Evolutionary conservation across 2,797 vertebrate species (phyloP).

Genomic region (Enteromius viviparus): DNA sequence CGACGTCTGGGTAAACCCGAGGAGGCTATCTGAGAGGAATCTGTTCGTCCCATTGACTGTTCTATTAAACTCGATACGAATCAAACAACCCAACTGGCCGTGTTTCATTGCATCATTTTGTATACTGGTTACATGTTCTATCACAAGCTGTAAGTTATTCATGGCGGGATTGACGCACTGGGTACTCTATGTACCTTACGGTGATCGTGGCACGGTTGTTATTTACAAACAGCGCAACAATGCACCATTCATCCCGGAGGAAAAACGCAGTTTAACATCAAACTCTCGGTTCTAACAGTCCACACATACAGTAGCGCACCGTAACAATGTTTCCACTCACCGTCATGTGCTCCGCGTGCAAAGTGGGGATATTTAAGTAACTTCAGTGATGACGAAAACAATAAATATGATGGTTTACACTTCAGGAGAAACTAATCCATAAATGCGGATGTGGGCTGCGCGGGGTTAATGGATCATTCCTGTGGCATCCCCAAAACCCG

Average conservation of each 20-base stretch:
- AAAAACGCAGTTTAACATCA: not conserved
- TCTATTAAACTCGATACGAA: not conserved
- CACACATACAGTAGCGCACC: constrained; percentile 4
- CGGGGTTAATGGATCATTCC: constrained; percentile 58
- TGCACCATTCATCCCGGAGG: constrained; percentile 21
- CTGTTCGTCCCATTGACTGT: not conserved
- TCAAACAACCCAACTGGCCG: not conserved
- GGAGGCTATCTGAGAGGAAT: constrained; percentile 28
- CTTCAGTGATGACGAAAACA: constrained; percentile 12
- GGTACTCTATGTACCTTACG: constrained; percentile 56
- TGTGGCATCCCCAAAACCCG: constrained; percentile 49
- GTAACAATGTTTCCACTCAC: constrained; percentile 52
- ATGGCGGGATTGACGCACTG: constrained; percentile 40
- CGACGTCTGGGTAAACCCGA: constrained; percentile 15
- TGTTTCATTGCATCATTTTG: not conserved
- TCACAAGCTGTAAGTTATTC: constrained; percentile 21
- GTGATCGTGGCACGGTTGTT: constrained; percentile 24
- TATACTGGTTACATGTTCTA: constrained; percentile 1
- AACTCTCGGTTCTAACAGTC: not conserved
- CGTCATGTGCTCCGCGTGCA: constrained; percentile 51
- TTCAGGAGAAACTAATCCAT: constrained; percentile 48
- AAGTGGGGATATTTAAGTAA: constrained; percentile 36
- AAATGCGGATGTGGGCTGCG: constrained; percentile 54
- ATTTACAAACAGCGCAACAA: constrained; percentile 33
- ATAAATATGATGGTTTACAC: not conserved